phyloP scores from a whole-genome alignment of 2,888 invertebrate species.

The Blera fallax region DNA sequence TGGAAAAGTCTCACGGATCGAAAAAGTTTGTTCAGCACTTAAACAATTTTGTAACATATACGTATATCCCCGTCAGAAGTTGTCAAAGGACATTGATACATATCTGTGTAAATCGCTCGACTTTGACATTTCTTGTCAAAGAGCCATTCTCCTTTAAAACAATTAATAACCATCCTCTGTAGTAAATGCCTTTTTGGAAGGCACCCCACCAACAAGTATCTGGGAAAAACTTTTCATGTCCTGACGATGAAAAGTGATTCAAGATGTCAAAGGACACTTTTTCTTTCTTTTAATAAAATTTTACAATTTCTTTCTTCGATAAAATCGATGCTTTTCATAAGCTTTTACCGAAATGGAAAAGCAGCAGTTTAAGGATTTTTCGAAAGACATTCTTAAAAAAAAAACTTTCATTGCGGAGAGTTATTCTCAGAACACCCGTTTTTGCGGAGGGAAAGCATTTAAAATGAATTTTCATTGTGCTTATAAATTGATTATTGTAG shows the following conservation, averaged over 20 bases:
- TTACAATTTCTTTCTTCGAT: neutral
- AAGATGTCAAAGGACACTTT: neutral
- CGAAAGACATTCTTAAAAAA: neutral
- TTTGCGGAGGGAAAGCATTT: neutral
- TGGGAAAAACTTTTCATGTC: neutral
- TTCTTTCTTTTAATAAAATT: neutral
- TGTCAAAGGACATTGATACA: neutral
- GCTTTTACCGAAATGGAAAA: neutral
- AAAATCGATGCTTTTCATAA: neutral
- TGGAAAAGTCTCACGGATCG: neutral
- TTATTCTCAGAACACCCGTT: neutral
- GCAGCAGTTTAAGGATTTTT: neutral
- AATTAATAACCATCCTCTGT: neutral
- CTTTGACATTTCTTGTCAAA: neutral
- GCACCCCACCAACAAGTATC: too few relatives aligned
- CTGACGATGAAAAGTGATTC: neutral
- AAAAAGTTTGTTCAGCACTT: neutral
- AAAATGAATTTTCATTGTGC: neutral
- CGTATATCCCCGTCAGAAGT: neutral
- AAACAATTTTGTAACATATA: neutral
- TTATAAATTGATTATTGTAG: constrained; percentile 23
- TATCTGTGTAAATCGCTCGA: neutral
- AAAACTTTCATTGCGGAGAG: neutral
- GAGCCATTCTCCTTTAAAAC: neutral
- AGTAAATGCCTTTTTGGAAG: neutral